These are phyloP conservation scores for Phacellophora camtschatica DNA, from an alignment of 30 jellyfish, hydroid and myxozoan species.

Conservation along the genomic window DNA sequence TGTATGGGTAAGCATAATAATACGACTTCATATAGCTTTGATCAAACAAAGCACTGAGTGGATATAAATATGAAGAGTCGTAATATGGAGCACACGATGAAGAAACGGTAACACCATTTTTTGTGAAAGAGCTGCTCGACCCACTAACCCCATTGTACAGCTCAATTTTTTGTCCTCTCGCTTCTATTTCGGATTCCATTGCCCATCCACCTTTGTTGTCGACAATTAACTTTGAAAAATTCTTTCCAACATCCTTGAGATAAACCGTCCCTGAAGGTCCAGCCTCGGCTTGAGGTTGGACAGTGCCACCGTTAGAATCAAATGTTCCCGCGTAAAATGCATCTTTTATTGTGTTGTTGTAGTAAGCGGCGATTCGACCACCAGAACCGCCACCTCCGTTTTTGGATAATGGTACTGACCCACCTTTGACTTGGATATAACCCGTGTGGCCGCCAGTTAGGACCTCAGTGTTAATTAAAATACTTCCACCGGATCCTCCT, in stretches of 20 bases:
- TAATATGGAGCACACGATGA: conserved; percentile 22
- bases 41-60: conserved; percentile 53
- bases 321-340: conserved; percentile 53
- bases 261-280: conserved; percentile 67
- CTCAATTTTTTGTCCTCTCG: conserved; percentile 39
- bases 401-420: conserved; percentile 18
- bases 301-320: conserved; percentile 60
- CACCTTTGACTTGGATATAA: conserved; percentile 48
- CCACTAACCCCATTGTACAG: conserved; percentile 30
- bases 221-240: conserved; percentile 37
- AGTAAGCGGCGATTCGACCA: conserved; percentile 59
- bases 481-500: conserved; percentile 73
- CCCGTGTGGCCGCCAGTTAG: conserved; percentile 69
- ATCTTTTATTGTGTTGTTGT: conserved; percentile 48
- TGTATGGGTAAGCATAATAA: background rate
- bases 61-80: background rate
- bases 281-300: conserved; percentile 2
- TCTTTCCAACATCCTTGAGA: background rate
- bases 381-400: conserved; percentile 79
- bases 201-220: conserved; percentile 59
- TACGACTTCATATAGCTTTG: conserved; percentile 33
- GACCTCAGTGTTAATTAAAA: conserved; percentile 12
- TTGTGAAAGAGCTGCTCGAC: conserved; percentile 14
- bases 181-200: conserved; percentile 50
- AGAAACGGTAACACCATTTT: conserved; percentile 12